Percentiles rank a stretch among this genome's conserved stretches.
Evolutionary conservation across 2,888 invertebrate genomes (phyloP).

Genomic region (Tetheella fluctuosa): DNA sequence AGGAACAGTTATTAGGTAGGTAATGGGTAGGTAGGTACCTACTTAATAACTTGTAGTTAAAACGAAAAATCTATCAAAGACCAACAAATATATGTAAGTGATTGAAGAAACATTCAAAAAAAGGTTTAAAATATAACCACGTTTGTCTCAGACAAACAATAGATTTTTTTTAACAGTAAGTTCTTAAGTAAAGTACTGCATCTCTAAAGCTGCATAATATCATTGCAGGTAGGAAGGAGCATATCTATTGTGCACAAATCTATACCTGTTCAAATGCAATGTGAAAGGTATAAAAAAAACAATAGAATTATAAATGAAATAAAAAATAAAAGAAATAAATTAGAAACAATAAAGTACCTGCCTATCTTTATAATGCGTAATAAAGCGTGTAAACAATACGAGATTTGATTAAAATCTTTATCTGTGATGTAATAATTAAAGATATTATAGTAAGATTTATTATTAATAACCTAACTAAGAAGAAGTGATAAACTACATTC

Average conservation of each 20-base stretch:
- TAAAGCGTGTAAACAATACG: neutral
- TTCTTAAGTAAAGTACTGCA: too few species aligned
- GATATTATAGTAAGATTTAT: neutral
- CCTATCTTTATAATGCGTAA: too few species aligned
- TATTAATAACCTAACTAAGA: neutral
- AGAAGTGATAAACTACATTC: neutral
- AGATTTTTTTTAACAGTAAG: too few species aligned
- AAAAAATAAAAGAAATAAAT: neutral
- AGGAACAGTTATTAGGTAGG: neutral
- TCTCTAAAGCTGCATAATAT: too few species aligned
- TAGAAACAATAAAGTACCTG: neutral
- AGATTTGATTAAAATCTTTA: neutral
- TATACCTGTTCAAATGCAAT: neutral
- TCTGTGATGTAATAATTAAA: conserved; percentile 6
- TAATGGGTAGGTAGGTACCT: too few species aligned
- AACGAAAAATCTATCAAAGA: neutral
- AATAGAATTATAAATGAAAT: neutral
- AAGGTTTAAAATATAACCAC: too few species aligned
- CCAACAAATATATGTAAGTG: too few species aligned
- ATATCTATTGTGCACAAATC: too few species aligned
- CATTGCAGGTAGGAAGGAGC: too few species aligned
- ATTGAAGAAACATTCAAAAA: too few species aligned
- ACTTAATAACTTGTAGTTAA: too few species aligned
- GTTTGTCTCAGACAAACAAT: too few species aligned
- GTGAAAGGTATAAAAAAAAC: neutral